Conservation (phyloP, 2,888 invertebrate genomes). For the Tethea ocularis region DNA sequence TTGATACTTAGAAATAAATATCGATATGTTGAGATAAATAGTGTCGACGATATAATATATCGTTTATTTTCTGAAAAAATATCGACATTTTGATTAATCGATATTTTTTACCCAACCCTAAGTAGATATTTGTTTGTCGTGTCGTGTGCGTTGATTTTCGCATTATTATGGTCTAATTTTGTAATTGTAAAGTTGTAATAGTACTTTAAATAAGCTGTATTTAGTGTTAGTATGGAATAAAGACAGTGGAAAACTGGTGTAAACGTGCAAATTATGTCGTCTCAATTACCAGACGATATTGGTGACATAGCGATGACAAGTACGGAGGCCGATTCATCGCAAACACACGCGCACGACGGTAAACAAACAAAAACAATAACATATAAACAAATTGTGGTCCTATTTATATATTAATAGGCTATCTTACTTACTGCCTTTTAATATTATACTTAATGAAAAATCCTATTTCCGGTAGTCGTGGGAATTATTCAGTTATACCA, state of each 20-base stretch:
- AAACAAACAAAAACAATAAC: slow-evolving; percentile 53
- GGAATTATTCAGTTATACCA: too few species aligned
- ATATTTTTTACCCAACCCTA: too few species aligned
- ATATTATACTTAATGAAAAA: too few species aligned
- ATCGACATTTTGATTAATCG: too few species aligned
- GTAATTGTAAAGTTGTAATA: not conserved
- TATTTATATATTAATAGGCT: not conserved
- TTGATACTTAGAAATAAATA: too few species aligned
- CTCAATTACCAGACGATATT: slow-evolving; percentile 65
- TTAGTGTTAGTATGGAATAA: not conserved
- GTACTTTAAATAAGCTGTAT: not conserved
- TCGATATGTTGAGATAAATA: too few species aligned
- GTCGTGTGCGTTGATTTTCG: not conserved
- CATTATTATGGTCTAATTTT: not conserved
- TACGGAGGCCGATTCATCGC: slow-evolving; percentile 70
- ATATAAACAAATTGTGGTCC: not conserved
- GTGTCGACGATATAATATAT: too few species aligned
- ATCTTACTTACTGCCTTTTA: too few species aligned
- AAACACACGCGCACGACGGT: slow-evolving; percentile 73
- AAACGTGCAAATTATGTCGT: slow-evolving; percentile 36
- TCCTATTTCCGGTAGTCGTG: too few species aligned
- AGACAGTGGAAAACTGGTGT: not conserved
- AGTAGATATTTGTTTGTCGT: not conserved
- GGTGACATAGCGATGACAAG: slow-evolving; percentile 65
- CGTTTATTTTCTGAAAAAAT: too few species aligned